phyloP scores from a whole-genome alignment of 2,113 vertebrate species.

The Phalacrocorax aristotelis region DNA sequence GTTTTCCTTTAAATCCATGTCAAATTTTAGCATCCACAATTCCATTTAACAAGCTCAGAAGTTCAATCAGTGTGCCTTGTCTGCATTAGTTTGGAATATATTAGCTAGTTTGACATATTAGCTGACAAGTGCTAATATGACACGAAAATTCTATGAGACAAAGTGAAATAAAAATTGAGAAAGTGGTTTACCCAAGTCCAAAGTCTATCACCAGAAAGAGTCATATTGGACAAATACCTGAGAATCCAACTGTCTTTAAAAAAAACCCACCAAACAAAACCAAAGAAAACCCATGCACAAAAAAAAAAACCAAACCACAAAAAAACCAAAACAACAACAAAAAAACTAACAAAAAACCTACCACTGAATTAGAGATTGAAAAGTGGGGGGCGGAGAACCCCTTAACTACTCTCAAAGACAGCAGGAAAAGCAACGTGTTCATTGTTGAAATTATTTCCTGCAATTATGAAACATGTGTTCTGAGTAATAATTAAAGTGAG shows the following conservation, averaged over 20 bases:
- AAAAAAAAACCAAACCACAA: too few relatives aligned
- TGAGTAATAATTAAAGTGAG: not conserved
- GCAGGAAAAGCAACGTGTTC: not conserved
- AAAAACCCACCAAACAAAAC: too few relatives aligned
- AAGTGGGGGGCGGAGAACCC: accelerated
- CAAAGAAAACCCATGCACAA: too few relatives aligned
- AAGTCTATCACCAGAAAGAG: not conserved
- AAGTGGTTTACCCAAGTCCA: not conserved
- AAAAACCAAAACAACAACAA: too few relatives aligned
- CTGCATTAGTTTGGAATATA: not conserved
- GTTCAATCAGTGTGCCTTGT: not conserved
- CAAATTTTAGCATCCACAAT: not conserved
- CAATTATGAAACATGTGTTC: not conserved
- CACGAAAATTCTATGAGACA: not conserved
- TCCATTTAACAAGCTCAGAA: not conserved
- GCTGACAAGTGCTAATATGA: not conserved
- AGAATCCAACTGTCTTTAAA: not conserved
- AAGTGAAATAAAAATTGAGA: not conserved
- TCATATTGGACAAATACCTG: not conserved
- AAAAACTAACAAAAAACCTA: too few relatives aligned
- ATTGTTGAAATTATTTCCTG: not conserved
- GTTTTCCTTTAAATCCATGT: not conserved
- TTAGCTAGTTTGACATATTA: not conserved
- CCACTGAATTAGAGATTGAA: not conserved
- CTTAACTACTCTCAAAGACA: not conserved